Conservation (phyloP, 2,888 invertebrate species). For the Sicus ferrugineus region DNA sequence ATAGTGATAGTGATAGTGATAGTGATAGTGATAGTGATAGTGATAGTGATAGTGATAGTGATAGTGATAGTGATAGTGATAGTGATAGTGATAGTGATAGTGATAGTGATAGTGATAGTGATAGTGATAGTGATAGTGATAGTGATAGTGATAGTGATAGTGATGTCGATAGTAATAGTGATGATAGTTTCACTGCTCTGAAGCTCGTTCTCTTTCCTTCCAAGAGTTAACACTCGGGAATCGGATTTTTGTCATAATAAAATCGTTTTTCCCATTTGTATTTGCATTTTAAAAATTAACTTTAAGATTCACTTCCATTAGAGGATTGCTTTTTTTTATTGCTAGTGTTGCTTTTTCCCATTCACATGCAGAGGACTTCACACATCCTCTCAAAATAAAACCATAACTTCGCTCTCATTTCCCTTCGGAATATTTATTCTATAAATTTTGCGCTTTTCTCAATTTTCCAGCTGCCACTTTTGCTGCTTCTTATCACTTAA, state of each 20-base stretch:
- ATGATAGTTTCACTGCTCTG: too few species aligned
- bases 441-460: slow-evolving; percentile 24
- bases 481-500: not conserved
- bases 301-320: too few species aligned
- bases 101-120: not conserved
- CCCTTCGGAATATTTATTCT: slow-evolving; percentile 19
- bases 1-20: not conserved
- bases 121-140: not conserved
- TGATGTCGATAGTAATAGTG: not conserved
- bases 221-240: too few species aligned
- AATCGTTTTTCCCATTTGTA: too few species aligned
- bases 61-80: not conserved
- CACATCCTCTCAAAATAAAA: too few species aligned
- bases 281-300: too few species aligned
- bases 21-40: not conserved
- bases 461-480: slow-evolving; percentile 16
- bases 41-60: not conserved
- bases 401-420: too few species aligned
- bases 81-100: not conserved
- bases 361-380: too few species aligned
- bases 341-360: not conserved
- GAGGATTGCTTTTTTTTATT: not conserved
- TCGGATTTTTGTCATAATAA: too few species aligned
- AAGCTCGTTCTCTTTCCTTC: too few species aligned
- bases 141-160: not conserved